Evolutionary conservation across 2,888 invertebrate species (phyloP).

Genomic region (Hartigia nigra): DNA sequence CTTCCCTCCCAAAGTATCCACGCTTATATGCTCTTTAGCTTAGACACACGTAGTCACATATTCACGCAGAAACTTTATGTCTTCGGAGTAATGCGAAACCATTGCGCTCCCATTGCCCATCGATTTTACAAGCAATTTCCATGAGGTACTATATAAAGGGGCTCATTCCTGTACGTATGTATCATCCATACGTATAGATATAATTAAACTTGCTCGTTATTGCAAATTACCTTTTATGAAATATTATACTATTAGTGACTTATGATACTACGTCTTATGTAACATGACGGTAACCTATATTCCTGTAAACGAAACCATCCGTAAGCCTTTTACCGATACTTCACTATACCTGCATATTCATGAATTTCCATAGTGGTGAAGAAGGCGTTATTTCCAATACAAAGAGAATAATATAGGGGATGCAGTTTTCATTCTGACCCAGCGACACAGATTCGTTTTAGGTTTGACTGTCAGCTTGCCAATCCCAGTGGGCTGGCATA

Average conservation of each 20-base stretch:
- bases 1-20: neutral
- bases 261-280: neutral
- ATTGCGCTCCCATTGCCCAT: neutral
- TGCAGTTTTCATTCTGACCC: constrained; percentile 28
- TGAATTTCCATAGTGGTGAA: neutral
- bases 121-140: neutral
- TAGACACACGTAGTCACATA: neutral
- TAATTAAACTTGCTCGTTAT: neutral
- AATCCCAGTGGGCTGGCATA: neutral
- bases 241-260: neutral
- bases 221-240: neutral
- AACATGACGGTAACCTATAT: neutral
- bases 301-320: neutral
- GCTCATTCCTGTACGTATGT: neutral
- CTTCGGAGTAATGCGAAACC: neutral
- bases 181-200: neutral
- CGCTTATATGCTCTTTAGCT: neutral
- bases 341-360: neutral
- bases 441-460: constrained; percentile 39
- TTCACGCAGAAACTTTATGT: neutral
- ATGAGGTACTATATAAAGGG: neutral
- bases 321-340: neutral
- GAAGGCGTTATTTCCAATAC: neutral
- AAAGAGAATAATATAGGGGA: neutral
- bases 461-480: constrained; percentile 21